Base-by-base conservation (phyloP, 1,140 invertebrate genomes). In the Drosophila auraria region DNA sequence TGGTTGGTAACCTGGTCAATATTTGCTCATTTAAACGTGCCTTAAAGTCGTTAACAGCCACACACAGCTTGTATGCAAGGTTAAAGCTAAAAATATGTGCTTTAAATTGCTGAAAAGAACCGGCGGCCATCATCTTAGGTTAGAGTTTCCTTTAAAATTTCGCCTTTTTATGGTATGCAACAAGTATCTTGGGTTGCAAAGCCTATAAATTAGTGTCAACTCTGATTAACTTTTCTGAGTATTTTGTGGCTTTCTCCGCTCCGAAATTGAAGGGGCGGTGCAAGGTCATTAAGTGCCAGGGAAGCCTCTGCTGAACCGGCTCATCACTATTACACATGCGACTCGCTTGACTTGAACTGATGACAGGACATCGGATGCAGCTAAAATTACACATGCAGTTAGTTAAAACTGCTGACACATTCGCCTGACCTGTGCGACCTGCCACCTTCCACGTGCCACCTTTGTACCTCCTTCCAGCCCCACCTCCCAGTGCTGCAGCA, bases 301-400 rank as follows among this genome's bases (percentile, higher is more conserved):
- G 20, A n/a, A 25, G n/a, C 63, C 30, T 5, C 30, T 49, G 45
- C 30, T 62, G 42, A 56, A 36, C 58, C 38, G 73, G 56, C 62
- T 69, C 79, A 78, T 54, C 69, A 61, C 74, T 77, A 72, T 84
- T 77, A 62, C 81, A 61, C 77, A 71, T 76, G 76, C 77, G 65
- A 51, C 76, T 66, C 59, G 60, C 47, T 60, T 84, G 81, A 80
- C 71, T 76, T 64, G 54, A 83, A 80, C 83, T 80, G 80, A 87
- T 87, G 83, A 80, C 71, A 80, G 80, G 66, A 59, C 72, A 69
- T 66, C 47, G 63, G 62, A 64, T 69, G 76, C 80, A 76, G 45
- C 83, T 86, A 80, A 87, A 87, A 87, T 87, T 87, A 82, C 83
- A 69, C 80, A 60, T 61, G 65, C 71, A 73, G 79, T 61, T 63